Evolutionary conservation across 2,888 invertebrate species (phyloP).

Genomic region (Harpalus rubripes): DNA sequence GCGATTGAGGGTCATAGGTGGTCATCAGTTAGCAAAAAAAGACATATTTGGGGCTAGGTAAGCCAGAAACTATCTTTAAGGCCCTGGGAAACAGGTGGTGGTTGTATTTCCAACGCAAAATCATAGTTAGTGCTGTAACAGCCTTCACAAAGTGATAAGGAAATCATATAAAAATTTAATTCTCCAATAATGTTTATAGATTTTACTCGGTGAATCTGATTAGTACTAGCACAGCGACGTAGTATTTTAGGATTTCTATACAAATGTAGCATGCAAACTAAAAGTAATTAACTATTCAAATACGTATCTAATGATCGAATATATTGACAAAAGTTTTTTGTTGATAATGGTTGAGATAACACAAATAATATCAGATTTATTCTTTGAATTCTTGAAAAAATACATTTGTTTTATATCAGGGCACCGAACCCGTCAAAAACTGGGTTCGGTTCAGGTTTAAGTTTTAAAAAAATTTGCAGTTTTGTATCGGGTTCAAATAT

Average conservation of each 20-base stretch:
- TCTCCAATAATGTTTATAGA: neutral
- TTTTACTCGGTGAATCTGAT: conserved; percentile 14
- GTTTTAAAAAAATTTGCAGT: no score
- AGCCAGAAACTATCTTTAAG: conserved; percentile 64
- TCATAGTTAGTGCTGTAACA: conserved; percentile 10
- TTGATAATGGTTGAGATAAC: neutral
- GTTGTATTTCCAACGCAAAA: neutral
- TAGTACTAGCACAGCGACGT: conserved; percentile 6
- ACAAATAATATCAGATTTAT: neutral
- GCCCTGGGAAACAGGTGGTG: conserved; percentile 16
- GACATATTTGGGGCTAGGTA: conserved; percentile 99
- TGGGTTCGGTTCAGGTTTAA: no score
- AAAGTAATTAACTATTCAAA: neutral
- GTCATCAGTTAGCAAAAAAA: conserved; percentile 96
- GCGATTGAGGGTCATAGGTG: conserved; percentile 91
- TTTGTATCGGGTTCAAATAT: no score
- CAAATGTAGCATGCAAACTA: neutral
- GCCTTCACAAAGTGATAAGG: conserved; percentile 26
- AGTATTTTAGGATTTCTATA: neutral
- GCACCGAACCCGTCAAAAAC: no score
- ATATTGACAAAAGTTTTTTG: conserved; percentile 7
- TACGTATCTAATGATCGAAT: conserved; percentile 1
- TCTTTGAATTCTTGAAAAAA: neutral
- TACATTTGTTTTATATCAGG: no score
- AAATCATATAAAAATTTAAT: conserved; percentile 12